Base-by-base conservation (phyloP, 2,888 invertebrate genomes). In the Hyles lineata region DNA sequence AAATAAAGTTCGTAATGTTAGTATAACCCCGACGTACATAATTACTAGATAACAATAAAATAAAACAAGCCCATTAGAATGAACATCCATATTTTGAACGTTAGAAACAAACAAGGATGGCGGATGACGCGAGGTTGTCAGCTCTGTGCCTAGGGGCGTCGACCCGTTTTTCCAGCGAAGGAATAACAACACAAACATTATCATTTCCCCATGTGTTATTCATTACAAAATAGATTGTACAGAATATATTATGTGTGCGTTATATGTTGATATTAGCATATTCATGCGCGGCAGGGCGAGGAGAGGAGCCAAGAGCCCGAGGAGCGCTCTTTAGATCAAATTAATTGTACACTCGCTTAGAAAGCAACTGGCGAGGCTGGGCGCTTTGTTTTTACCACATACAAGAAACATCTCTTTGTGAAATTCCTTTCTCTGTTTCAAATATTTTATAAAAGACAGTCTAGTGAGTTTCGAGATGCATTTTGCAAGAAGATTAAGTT, bases 121-220 rank as follows among this genome's bases (percentile, higher is more conserved):
- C 67, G 21, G 70, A 23, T 62, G 55, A 63, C 52, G 55, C n/a
- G 58, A 70, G 69, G 62, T 72, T 63, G 72, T 74, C 11, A 63
- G 62, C 55, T 72, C 72, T 32, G 55, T 35, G 58, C 52, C 23
- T 55, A 23, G 43, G 82, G 80, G 80, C 85, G 80, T 79, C 77
- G 83, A 83, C 82, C 84, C 79, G 80, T 76, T 80, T 83, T 84
- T 81, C 78, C 80, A 79, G 79, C 81, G 80, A 85, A 84, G 85
- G 85, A 85, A 86, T 84, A 80, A 83, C 84, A 85, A 80, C 84
- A 85, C 85, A 86, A 81, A 83, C 80, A 87, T 89, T 88, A 89
- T 79, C 86, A 87, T 89, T 85, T 82, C 76, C 78, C 77, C 82
- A 89, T 89, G 89, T 83, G 83, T 88, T 87, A 89, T 88, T 89